Conservation (phyloP, 2,113 vertebrate genomes). For the Grantiella picta region DNA sequence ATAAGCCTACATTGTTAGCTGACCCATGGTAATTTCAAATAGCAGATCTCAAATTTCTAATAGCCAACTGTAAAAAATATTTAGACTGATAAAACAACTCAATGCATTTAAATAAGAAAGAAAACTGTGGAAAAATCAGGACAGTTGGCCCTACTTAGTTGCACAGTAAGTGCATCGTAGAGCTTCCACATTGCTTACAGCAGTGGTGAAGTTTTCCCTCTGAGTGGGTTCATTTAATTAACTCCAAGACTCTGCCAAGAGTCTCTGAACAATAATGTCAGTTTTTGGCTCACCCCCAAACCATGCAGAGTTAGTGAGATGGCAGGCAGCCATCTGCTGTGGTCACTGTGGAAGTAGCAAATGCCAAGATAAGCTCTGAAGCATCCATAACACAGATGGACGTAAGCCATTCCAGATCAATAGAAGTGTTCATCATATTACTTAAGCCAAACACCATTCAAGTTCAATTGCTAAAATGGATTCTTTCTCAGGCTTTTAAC, state of each 20-base stretch:
- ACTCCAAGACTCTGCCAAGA: background rate
- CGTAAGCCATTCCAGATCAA: background rate
- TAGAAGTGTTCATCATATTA: background rate
- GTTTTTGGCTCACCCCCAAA: background rate
- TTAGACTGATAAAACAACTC: background rate
- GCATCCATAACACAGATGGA: background rate
- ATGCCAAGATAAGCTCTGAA: background rate
- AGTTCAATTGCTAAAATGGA: background rate
- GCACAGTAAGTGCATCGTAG: background rate
- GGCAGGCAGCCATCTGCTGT: constrained; percentile 6
- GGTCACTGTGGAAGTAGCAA: background rate
- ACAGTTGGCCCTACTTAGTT: background rate
- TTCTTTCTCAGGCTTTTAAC: background rate
- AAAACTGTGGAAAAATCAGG: background rate
- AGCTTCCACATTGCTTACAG: background rate
- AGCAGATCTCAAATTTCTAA: background rate
- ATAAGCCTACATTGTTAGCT: background rate
- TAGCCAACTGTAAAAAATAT: background rate
- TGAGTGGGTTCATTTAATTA: background rate
- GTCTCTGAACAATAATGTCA: background rate
- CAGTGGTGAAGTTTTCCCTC: background rate
- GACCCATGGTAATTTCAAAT: background rate
- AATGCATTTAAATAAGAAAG: background rate
- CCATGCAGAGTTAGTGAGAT: background rate
- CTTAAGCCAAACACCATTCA: background rate